Base-by-base conservation (phyloP, 2,797 vertebrate genomes). In the Myoxocephalus aenaeus region DNA sequence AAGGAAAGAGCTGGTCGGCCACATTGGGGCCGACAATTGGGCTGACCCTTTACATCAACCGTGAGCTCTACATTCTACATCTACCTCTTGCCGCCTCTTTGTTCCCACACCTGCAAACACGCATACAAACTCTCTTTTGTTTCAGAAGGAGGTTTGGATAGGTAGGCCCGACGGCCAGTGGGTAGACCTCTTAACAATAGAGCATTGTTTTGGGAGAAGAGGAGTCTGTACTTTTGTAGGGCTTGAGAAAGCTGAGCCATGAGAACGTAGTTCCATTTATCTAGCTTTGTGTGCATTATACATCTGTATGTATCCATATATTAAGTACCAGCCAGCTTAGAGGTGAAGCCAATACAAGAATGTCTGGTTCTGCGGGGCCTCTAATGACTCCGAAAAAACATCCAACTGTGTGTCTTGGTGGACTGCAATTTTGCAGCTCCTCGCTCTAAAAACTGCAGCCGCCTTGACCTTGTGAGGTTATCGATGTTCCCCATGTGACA, bases 171-270 rank as follows among this genome's bases (percentile, higher is more conserved):
- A 66, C 85, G 75, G 59, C 58, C 77, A 50, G 71, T 18, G 58
- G 84, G 77, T 70, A 73, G 69, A 79, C 48, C 68, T 67, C 12
- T 8, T 73, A 89, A 93, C 83, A 93, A 92, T 90, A 63, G 86
- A 82, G 88, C 73, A 93, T 92, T 93, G 90, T 93, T 88, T 90
- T 73, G 38, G 73, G 67, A 62, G 71, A 44, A 86, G 25, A 84
- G 54, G 36, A 73, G 70, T 81, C 40, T 18, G 0, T 53, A 80
- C 48, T 58, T 57, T 68, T 72, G 76, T 67, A 27, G 34, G 27
- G 38, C n/a, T 22, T 70, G 36, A 61, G 73, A 75, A 87, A 82
- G 85, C 86, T 87, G 79, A 84, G 77, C 65, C 34, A 76, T 77
- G 65, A 85, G 59, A 90, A 77, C 29, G 65, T 5, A 71, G 51